Conservation (phyloP, 2,797 vertebrate species). For the Rhinoraja longicauda region DNA sequence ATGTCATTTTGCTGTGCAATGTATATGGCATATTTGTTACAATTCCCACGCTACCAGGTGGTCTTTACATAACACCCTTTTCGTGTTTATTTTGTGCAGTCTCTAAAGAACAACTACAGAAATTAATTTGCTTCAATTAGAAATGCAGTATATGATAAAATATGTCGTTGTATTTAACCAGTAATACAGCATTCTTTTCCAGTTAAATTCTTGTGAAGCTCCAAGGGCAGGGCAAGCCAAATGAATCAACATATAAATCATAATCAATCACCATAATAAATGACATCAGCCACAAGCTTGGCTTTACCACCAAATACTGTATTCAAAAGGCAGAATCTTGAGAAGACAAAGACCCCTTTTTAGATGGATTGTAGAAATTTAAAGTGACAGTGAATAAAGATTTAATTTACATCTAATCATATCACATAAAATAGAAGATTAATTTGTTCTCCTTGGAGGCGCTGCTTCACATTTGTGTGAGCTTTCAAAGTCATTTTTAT, state of each 20-base stretch:
- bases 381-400: slow-evolving; percentile 63
- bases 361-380: slow-evolving; percentile 50
- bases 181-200: background rate
- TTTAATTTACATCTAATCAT: slow-evolving; percentile 75
- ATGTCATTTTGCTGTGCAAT: background rate
- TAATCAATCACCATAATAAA: slow-evolving; percentile 39
- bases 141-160: background rate
- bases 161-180: background rate
- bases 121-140: background rate
- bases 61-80: background rate
- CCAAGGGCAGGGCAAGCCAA: slow-evolving; percentile 28
- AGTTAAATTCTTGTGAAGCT: slow-evolving; percentile 16
- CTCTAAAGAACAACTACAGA: background rate
- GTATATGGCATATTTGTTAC: background rate
- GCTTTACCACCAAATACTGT: slow-evolving; percentile 29
- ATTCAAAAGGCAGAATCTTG: slow-evolving; percentile 35
- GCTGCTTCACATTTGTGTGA: slow-evolving; percentile 59
- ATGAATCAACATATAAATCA: slow-evolving; percentile 28
- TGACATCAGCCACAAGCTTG: slow-evolving; percentile 33
- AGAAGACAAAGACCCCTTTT: slow-evolving; percentile 52
- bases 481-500: slow-evolving; percentile 49
- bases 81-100: background rate
- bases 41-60: no score
- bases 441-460: slow-evolving; percentile 55
- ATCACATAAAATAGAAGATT: slow-evolving; percentile 53